Evolutionary conservation across 2,888 invertebrate species (phyloP).

Genomic region (Pammene aurita): DNA sequence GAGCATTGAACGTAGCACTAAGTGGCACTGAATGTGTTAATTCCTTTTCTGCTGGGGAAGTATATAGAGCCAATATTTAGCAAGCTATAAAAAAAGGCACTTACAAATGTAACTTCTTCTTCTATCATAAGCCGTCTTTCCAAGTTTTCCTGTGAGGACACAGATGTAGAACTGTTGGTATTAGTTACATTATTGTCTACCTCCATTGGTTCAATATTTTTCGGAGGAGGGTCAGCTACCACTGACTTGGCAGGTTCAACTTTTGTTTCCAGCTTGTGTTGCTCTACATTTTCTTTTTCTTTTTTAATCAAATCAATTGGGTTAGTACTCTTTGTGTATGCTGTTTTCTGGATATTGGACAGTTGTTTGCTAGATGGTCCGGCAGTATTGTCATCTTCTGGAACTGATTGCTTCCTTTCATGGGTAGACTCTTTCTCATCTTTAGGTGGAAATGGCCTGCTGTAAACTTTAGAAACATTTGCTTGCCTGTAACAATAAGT

Average conservation of each 20-base stretch:
- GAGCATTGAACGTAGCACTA: no score
- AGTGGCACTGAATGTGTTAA: no score
- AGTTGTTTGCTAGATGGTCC: conserved; percentile 49
- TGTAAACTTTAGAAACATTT: conserved; percentile 86
- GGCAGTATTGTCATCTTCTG: conserved; percentile 27
- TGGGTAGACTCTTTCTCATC: conserved; percentile 28
- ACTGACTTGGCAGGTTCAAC: background rate
- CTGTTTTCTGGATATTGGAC: conserved; percentile 21
- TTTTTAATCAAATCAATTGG: conserved; percentile 58
- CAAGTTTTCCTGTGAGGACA: conserved; percentile 58
- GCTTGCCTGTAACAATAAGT: conserved; percentile 83
- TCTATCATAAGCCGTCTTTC: conserved; percentile 75
- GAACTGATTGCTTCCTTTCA: conserved; percentile 34
- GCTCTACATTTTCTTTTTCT: conserved; percentile 47
- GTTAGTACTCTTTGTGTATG: conserved; percentile 50
- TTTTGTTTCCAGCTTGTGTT: conserved; percentile 16
- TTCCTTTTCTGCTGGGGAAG: no score
- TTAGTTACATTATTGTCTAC: conserved; percentile 33
- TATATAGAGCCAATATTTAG: no score
- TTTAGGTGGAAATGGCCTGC: conserved; percentile 53
- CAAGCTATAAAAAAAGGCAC: conserved; percentile 42
- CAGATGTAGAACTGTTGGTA: conserved; percentile 43
- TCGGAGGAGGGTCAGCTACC: conserved; percentile 18
- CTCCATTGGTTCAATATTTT: conserved; percentile 36
- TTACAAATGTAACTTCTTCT: conserved; percentile 77